These are phyloP conservation scores for Saguinus midas DNA, from an alignment of 2,113 vertebrate genomes.

Conservation along the genomic window DNA sequence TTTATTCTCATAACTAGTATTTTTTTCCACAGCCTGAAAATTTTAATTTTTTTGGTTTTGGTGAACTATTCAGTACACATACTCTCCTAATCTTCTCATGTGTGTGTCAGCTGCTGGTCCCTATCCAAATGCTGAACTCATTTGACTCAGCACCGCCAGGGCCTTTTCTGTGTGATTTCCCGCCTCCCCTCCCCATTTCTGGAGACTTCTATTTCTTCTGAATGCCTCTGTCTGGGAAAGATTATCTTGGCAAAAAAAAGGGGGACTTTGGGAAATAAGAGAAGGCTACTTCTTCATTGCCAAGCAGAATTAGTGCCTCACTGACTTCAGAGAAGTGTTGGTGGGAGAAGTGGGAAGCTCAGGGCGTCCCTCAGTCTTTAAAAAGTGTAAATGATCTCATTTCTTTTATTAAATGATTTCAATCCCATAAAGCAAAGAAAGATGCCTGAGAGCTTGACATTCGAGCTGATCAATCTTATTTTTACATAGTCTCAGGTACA, in stretches of 20 bases:
- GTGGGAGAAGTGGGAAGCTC: slow-evolving; percentile 21
- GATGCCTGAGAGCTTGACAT: neutral
- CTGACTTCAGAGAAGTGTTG: slow-evolving; percentile 56
- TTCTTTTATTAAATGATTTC: slow-evolving; percentile 59
- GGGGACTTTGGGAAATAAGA: slow-evolving; percentile 57
- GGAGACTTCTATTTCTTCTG: slow-evolving; percentile 55
- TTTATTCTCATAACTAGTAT: slow-evolving; percentile 6
- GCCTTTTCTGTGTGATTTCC: slow-evolving; percentile 69
- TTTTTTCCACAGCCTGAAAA: neutral
- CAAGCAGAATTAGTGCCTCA: slow-evolving; percentile 50
- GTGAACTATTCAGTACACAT: neutral
- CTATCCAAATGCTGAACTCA: slow-evolving; percentile 62
- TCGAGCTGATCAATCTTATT: neutral
- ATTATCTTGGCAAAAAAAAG: slow-evolving; percentile 70
- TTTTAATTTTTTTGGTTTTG: neutral
- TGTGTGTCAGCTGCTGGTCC: slow-evolving; percentile 58
- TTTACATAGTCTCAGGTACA: neutral
- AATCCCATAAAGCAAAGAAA: neutral
- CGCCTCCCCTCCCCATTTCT: slow-evolving; percentile 25
- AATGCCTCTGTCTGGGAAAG: slow-evolving; percentile 72
- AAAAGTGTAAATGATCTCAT: slow-evolving; percentile 53
- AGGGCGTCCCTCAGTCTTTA: neutral
- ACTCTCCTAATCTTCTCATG: neutral
- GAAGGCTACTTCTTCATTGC: slow-evolving; percentile 45
- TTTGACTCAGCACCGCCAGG: slow-evolving; percentile 59